Percentiles rank a stretch among this genome's conserved stretches.
Conservation (phyloP, 2,888 invertebrate species). For the Aethes cnicana region DNA sequence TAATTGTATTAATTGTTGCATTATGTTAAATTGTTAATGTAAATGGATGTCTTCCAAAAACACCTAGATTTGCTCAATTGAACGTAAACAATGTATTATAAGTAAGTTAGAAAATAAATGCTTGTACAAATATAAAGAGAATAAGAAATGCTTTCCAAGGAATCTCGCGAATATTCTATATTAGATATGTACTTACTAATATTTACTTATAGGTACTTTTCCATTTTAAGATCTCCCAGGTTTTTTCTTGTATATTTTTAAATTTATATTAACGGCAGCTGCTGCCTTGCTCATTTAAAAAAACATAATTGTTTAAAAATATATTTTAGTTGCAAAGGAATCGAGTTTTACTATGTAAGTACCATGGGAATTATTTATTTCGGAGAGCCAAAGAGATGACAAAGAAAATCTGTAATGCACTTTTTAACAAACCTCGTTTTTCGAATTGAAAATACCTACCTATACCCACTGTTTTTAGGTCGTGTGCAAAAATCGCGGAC, state of each 20-base stretch:
- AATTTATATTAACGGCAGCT: conserved; percentile 49
- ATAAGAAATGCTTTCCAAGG: conserved; percentile 81
- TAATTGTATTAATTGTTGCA: not conserved
- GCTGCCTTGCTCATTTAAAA: conserved; percentile 46
- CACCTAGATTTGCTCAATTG: conserved; percentile 74
- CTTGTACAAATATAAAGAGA: conserved; percentile 35
- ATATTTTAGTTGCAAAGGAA: conserved; percentile 13
- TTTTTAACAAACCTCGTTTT: too few relatives aligned
- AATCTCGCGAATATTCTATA: conserved; percentile 65
- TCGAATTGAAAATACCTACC: too few relatives aligned
- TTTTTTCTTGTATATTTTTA: conserved; percentile 42
- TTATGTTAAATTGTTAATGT: conserved; percentile 27
- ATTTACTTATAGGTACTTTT: conserved; percentile 56
- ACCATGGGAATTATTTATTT: too few relatives aligned
- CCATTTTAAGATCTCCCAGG: conserved; percentile 71
- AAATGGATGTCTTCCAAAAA: conserved; percentile 48
- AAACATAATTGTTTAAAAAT: conserved; percentile 24
- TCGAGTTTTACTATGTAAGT: not conserved
- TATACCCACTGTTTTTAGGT: too few relatives aligned
- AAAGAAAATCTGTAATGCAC: too few relatives aligned
- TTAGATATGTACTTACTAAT: too few relatives aligned
- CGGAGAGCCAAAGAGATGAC: too few relatives aligned
- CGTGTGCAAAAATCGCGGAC: too few relatives aligned
- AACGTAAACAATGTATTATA: conserved; percentile 28
- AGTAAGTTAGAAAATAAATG: conserved; percentile 31